Evolutionary conservation across 2,797 vertebrate genomes (phyloP).

Genomic region (Molossus molossus): DNA sequence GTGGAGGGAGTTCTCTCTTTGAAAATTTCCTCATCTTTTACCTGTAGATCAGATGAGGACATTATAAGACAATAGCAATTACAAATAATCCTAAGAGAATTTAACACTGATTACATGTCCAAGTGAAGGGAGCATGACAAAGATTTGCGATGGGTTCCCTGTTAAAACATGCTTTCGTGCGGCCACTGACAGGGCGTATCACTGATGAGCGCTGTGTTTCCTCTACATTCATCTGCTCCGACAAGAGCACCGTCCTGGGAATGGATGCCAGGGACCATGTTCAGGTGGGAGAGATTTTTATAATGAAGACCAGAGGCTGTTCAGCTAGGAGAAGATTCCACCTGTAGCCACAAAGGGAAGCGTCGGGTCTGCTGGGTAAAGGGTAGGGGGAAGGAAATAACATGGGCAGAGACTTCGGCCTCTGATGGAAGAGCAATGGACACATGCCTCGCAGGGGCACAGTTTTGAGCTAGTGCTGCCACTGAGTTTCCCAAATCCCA

Average conservation of each 20-base stretch:
- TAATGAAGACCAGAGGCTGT: background rate
- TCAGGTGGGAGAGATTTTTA: background rate
- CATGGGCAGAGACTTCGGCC: background rate
- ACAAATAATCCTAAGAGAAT: conserved; percentile 11
- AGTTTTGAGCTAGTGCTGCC: background rate
- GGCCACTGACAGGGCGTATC: background rate
- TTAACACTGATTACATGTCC: background rate
- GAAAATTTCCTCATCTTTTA: conserved; percentile 32
- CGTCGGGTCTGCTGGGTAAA: background rate
- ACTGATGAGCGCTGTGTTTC: background rate
- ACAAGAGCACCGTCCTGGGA: background rate
- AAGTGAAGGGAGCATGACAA: background rate
- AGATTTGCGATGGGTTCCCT: background rate
- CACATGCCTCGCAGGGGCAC: background rate
- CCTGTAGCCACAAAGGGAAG: background rate
- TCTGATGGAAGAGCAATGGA: conserved; percentile 49
- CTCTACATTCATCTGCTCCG: background rate
- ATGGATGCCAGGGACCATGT: background rate
- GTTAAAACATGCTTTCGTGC: background rate
- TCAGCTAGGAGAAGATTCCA: background rate
- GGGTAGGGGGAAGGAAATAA: background rate
- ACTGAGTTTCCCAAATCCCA: background rate
- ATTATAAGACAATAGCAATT: background rate
- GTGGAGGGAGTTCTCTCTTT: background rate
- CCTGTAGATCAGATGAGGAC: background rate